Percentiles rank a stretch among this genome's conserved stretches.
phyloP scores from a whole-genome alignment of 2,113 vertebrate species.

The Mobula hypostoma region DNA sequence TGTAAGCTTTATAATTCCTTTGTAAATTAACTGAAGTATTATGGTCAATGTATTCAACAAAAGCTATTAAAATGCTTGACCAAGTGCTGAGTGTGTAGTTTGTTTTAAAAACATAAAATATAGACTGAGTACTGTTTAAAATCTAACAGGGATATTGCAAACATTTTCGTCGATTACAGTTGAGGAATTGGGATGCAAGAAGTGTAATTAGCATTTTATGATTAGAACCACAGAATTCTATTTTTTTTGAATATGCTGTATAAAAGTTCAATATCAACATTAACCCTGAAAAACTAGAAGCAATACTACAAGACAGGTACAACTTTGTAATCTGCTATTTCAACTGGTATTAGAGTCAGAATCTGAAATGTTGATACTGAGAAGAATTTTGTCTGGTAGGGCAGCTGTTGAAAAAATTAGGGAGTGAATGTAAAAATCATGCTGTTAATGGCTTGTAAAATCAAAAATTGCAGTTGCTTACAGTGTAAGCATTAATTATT shows the following conservation, averaged over 20 bases:
- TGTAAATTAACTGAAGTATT: slow-evolving; percentile 38
- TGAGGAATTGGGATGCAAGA: background rate
- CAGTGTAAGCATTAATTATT: no score
- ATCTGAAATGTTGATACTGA: background rate
- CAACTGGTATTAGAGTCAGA: background rate
- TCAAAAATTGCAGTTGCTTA: no score
- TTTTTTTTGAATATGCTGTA: background rate
- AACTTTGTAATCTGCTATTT: no score
- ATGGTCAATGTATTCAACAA: slow-evolving; percentile 38
- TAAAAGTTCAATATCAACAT: background rate
- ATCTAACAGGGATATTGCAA: background rate
- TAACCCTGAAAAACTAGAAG: background rate
- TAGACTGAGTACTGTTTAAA: background rate
- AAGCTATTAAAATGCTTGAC: slow-evolving; percentile 36
- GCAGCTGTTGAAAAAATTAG: background rate
- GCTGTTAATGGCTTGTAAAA: background rate
- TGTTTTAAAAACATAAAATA: slow-evolving; percentile 11
- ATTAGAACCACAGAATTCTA: background rate
- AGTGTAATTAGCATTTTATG: background rate
- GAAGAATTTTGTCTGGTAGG: background rate
- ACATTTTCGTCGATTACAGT: background rate
- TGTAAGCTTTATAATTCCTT: slow-evolving; percentile 38
- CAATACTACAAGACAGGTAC: background rate
- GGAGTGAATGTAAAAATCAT: background rate
- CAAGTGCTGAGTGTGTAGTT: background rate